phyloP scores from a whole-genome alignment of 1,140 invertebrate genomes.

The Grapholita molesta region DNA sequence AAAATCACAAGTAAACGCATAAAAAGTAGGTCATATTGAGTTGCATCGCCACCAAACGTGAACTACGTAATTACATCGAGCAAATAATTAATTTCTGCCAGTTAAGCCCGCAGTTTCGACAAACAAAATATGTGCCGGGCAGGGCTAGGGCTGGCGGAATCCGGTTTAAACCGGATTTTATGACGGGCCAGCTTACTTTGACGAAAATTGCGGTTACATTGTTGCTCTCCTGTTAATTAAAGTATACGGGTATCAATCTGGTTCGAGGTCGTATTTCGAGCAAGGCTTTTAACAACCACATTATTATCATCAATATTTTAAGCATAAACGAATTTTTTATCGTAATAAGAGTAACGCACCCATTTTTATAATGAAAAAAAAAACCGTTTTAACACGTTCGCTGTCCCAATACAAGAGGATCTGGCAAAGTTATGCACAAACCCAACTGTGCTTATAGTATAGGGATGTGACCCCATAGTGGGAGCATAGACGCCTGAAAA shows the following conservation, averaged over 20 bases:
- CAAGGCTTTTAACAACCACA: not conserved
- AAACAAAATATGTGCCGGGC: constrained; percentile 46
- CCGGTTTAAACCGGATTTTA: constrained; percentile 17
- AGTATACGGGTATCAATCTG: constrained; percentile 1
- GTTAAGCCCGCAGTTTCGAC: constrained; percentile 43
- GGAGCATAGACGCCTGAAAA: too few relatives aligned
- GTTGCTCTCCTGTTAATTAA: constrained; percentile 9
- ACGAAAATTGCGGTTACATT: not conserved
- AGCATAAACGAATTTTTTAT: too few relatives aligned
- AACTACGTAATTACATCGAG: constrained; percentile 52
- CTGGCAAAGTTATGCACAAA: too few relatives aligned
- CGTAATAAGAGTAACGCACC: not conserved
- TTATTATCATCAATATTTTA: not conserved
- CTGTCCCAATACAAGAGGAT: too few relatives aligned
- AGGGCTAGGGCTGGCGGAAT: constrained; percentile 17
- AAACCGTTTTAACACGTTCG: too few relatives aligned
- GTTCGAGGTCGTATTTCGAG: not conserved
- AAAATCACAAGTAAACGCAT: constrained; percentile 5
- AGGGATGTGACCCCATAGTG: too few relatives aligned
- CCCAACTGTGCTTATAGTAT: too few relatives aligned
- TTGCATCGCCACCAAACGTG: constrained; percentile 39
- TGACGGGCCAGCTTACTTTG: constrained; percentile 10
- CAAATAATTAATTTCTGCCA: constrained; percentile 62
- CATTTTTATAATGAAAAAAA: not conserved
- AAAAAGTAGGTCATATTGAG: constrained; percentile 56